Percentiles rank a stretch among this genome's conserved stretches.
Evolutionary conservation across 2,888 invertebrate species (phyloP).

Genomic region (Pterobdella sp.): DNA sequence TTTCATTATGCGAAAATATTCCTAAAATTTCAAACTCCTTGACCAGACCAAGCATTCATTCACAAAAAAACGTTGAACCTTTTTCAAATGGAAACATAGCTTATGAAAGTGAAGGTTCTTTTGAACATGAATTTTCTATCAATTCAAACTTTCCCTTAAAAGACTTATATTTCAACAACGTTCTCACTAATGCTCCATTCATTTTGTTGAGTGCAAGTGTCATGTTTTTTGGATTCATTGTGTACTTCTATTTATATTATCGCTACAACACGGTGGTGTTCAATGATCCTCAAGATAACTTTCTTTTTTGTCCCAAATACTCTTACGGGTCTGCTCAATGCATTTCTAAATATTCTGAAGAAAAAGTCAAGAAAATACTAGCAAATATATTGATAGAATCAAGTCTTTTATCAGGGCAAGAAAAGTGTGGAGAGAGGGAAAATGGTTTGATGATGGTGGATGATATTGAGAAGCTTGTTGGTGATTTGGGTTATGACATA

Average conservation of each 20-base stretch:
- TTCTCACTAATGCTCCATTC: slow-evolving; percentile 5
- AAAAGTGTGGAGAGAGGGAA: slow-evolving; percentile 25
- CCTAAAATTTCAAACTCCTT: not conserved
- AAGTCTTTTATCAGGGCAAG: slow-evolving; percentile 11
- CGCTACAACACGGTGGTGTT: slow-evolving; percentile 16
- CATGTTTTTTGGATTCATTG: slow-evolving; percentile 23
- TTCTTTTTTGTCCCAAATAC: slow-evolving; percentile 21
- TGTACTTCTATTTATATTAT: slow-evolving; percentile 22
- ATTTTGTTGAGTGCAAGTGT: slow-evolving; percentile 23
- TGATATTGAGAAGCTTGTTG: slow-evolving; percentile 13
- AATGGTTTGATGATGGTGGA: not conserved
- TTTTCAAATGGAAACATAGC: not conserved
- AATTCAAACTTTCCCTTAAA: not conserved
- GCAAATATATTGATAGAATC: not conserved
- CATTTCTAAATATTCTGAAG: not conserved
- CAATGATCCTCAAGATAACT: slow-evolving; percentile 17
- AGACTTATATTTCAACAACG: not conserved
- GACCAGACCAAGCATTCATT: slow-evolving; percentile 21
- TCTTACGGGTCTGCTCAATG: not conserved
- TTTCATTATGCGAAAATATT: not conserved
- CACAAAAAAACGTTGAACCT: not conserved
- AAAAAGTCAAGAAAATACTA: slow-evolving; percentile 7
- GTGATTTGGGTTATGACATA: not conserved
- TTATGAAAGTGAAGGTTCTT: not conserved
- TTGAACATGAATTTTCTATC: not conserved